Percentiles rank a stretch among this genome's conserved stretches.
Conservation (phyloP, 1,140 invertebrate species). For the Uloborus diversus region DNA sequence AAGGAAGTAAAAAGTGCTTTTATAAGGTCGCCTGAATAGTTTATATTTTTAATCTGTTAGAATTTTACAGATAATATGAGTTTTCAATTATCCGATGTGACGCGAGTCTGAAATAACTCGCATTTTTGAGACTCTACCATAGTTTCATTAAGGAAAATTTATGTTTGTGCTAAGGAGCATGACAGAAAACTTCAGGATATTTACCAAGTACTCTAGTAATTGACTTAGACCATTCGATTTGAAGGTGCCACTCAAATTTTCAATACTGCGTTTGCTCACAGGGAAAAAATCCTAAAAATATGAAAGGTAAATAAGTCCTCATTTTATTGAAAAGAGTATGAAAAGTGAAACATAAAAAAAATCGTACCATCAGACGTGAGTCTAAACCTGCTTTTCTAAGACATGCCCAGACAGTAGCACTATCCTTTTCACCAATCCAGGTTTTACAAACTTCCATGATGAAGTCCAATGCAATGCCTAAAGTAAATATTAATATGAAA, state of each 20-base stretch:
- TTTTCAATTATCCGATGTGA: too few species aligned
- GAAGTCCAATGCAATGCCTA: conserved; percentile 87
- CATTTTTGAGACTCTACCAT: too few species aligned
- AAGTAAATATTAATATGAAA: background rate
- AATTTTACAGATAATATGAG: too few species aligned
- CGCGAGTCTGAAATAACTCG: too few species aligned
- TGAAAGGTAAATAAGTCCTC: too few species aligned
- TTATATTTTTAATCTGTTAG: too few species aligned
- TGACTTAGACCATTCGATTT: conserved; percentile 56
- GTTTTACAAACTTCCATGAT: conserved; percentile 89
- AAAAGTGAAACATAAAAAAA: background rate
- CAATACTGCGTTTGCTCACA: conserved; percentile 55
- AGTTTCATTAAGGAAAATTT: too few species aligned
- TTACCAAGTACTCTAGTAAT: conserved; percentile 59
- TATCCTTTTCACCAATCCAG: conserved; percentile 90
- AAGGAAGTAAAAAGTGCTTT: too few species aligned
- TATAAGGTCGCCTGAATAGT: too few species aligned
- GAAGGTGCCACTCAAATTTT: conserved; percentile 57
- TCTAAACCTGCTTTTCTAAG: conserved; percentile 91
- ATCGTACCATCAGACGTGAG: conserved; percentile 68
- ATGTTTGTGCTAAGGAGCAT: too few species aligned
- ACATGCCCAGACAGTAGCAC: conserved; percentile 82
- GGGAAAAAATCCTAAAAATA: conserved; percentile 57
- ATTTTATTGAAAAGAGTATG: too few species aligned
- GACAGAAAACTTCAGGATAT: background rate